phyloP scores from a whole-genome alignment of 2,888 invertebrate genomes.

The Drosophila paramelanica region DNA sequence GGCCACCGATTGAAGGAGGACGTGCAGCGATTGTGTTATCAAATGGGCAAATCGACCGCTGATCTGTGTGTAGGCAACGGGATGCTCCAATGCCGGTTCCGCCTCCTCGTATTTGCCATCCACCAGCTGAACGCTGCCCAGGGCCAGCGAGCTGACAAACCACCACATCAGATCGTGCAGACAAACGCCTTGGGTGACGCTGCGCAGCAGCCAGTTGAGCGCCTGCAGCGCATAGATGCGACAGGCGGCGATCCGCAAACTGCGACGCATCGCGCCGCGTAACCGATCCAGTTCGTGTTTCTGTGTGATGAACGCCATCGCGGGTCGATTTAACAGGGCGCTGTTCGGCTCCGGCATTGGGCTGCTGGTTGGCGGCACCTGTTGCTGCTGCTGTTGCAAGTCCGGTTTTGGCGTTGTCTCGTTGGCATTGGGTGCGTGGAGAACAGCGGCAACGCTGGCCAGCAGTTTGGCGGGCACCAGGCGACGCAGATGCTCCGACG shows the following conservation, averaged over 20 bases:
- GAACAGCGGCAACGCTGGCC: constrained; percentile 81
- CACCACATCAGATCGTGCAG: constrained; percentile 98
- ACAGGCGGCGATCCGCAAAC: constrained; percentile 91
- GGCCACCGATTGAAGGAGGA: constrained; percentile 94
- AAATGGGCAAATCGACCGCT: constrained; percentile 90
- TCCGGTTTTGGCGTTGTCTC: constrained; percentile 8
- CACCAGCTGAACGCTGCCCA: constrained; percentile 85
- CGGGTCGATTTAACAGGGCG: constrained; percentile 87
- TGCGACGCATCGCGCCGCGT: constrained; percentile 94
- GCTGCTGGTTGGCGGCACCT: neutral
- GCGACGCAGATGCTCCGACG: constrained; percentile 93
- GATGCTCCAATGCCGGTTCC: constrained; percentile 88
- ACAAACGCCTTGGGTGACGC: constrained; percentile 95
- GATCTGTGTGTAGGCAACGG: constrained; percentile 91
- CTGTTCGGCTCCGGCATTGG: constrained; percentile 67
- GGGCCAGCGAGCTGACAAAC: constrained; percentile 94
- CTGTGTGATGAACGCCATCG: constrained; percentile 93
- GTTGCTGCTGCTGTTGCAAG: constrained; percentile 28
- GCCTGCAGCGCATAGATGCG: constrained; percentile 96
- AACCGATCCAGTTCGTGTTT: constrained; percentile 94
- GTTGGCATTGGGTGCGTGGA: constrained; percentile 38
- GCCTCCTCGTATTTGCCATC: constrained; percentile 79
- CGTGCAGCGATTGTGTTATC: constrained; percentile 92
- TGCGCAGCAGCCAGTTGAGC: constrained; percentile 96
- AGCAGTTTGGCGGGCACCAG: constrained; percentile 89